Evolutionary conservation across 2,888 invertebrate species (phyloP).

Genomic region (Cantharis rustica): DNA sequence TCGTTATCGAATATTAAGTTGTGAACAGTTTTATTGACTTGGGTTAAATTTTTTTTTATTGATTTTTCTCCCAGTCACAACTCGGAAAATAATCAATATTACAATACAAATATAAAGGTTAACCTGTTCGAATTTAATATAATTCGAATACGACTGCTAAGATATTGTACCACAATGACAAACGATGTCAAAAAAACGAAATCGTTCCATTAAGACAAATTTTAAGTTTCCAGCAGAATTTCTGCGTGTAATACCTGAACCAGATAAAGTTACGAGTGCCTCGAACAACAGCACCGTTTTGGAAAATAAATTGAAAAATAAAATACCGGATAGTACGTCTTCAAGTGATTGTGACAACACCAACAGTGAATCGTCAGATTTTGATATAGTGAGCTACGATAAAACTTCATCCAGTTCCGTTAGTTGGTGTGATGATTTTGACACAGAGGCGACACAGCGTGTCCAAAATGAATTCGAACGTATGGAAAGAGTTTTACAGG

Average conservation of each 20-base stretch:
- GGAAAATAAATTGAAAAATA: background rate
- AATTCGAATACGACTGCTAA: background rate
- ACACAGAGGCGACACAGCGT: constrained; percentile 59
- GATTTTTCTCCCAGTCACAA: background rate
- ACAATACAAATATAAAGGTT: background rate
- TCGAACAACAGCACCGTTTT: background rate
- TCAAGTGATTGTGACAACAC: constrained; percentile 5
- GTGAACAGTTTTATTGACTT: background rate
- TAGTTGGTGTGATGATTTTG: constrained; percentile 61
- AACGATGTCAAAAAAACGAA: constrained; percentile 27
- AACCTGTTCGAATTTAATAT: background rate
- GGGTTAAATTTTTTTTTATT: background rate
- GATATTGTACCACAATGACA: background rate
- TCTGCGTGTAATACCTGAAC: constrained; percentile 11
- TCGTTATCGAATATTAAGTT: background rate
- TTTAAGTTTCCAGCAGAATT: constrained; percentile 23
- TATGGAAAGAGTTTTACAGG: constrained; percentile 62
- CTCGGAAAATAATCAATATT: constrained; percentile 1
- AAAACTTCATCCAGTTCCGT: constrained; percentile 52
- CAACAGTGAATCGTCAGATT: constrained; percentile 10
- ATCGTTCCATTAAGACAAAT: constrained; percentile 35
- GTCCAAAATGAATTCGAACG: constrained; percentile 62
- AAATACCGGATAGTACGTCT: background rate
- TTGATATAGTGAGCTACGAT: constrained; percentile 28
- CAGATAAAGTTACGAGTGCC: constrained; percentile 9